A percentile compares a stretch with the other conserved stretches of the same genome.
phyloP scores from a whole-genome alignment of 2,888 invertebrate genomes.

The Drosophila peninsularis region DNA sequence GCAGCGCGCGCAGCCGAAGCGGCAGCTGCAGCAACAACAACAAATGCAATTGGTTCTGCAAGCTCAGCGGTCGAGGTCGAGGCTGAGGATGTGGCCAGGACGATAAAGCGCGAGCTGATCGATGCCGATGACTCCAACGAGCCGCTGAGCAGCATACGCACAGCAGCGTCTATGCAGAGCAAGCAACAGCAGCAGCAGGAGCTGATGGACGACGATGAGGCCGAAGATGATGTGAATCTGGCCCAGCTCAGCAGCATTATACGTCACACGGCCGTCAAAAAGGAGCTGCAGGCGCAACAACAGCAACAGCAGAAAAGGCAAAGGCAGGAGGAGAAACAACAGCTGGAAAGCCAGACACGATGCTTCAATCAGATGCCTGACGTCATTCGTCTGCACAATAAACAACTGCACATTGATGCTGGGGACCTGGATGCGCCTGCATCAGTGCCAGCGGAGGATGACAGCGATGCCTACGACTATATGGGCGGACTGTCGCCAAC shows the following conservation, averaged over 20 bases:
- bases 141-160: slow-evolving; percentile 79
- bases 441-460: slow-evolving; percentile 34
- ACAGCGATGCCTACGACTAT: slow-evolving; percentile 61
- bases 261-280: slow-evolving; percentile 79
- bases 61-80: slow-evolving; percentile 54
- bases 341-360: slow-evolving; percentile 42
- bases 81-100: slow-evolving; percentile 66
- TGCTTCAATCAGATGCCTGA: slow-evolving; percentile 78
- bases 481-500: slow-evolving; percentile 79
- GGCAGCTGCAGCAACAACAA: slow-evolving; percentile 58
- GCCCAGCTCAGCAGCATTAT: slow-evolving; percentile 84
- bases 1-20: slow-evolving; percentile 60
- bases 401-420: slow-evolving; percentile 55
- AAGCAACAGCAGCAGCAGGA: slow-evolving; percentile 31
- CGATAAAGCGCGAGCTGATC: slow-evolving; percentile 82
- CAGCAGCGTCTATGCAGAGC: slow-evolving; percentile 48
- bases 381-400: slow-evolving; percentile 75
- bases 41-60: slow-evolving; percentile 14
- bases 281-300: slow-evolving; percentile 72
- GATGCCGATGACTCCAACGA: slow-evolving; percentile 83
- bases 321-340: slow-evolving; percentile 39
- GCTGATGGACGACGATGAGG: slow-evolving; percentile 71
- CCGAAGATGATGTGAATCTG: slow-evolving; percentile 84
- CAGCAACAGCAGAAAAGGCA: slow-evolving; percentile 51
- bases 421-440: slow-evolving; percentile 12